Base-by-base conservation (phyloP, 2,888 invertebrate genomes). In the Dicyrtomina minuta region DNA sequence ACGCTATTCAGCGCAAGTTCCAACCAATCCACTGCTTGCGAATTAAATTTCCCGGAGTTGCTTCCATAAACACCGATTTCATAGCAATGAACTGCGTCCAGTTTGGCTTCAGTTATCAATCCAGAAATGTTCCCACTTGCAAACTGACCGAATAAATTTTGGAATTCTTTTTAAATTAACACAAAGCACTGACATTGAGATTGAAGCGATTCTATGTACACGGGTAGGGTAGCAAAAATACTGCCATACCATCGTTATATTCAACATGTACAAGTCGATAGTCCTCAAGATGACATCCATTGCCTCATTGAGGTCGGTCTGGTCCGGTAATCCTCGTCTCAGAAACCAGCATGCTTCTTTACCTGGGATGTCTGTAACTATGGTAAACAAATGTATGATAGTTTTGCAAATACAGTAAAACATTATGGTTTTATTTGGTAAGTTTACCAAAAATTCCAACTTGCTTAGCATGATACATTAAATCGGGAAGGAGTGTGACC, bases 81-180 rank as follows among this genome's bases (percentile, higher is more conserved):
- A 27, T 55, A 55, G 27, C 55, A 55, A 27, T 55, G 55, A 10
- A 55, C 55, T 12, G 55, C 55, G 1, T 55, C 55, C 55, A 55
- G 27, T 10, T 12, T 12, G 12, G 22, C 8, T 27, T 27, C 26
- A 2, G 55, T 55, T 13, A 24, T 4, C 1, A 6, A 15, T 27
- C 55, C 55, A 55, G 27, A 26, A 27, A 55, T 27, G 27, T 55
- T 27, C 15, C 55, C 55, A 27, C 3, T 27, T 27, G 55, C 26
- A 24, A 55, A 55, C 55, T 55, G 13, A 8, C 3, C 4, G 33
- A 33, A 33, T 33, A 33, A 33, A 3, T 3, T 33, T 33, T 33
- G 33, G 33, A 33, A 33, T 33, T 8, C 33, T 3, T 33, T 5
- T 33, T 8, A 33, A 33, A 8, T 33, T 33, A 3, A 33, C 3